A percentile compares a stretch with the other conserved stretches of the same genome.
phyloP scores from a whole-genome alignment of 2,113 vertebrate genomes.

The Saimiri boliviensis region DNA sequence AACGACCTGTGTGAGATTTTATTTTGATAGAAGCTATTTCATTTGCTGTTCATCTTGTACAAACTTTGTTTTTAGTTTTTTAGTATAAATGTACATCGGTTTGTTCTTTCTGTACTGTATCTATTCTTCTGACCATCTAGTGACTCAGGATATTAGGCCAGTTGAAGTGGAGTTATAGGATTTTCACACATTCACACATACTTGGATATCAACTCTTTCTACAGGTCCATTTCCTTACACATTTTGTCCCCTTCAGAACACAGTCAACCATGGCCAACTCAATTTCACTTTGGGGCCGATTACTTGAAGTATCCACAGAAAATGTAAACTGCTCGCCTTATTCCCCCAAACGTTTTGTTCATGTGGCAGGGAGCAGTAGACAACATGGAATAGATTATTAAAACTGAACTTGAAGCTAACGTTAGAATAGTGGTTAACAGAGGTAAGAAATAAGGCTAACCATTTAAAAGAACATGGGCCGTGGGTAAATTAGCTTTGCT shows the following conservation, averaged over 20 bases:
- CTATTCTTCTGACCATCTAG: slow-evolving; percentile 75
- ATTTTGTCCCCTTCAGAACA: slow-evolving; percentile 65
- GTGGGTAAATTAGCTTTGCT: slow-evolving; percentile 78
- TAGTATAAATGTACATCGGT: slow-evolving; percentile 79
- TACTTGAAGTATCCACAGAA: slow-evolving; percentile 73
- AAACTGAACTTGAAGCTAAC: slow-evolving; percentile 68
- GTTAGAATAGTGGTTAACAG: slow-evolving; percentile 74
- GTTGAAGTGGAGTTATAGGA: slow-evolving; percentile 68
- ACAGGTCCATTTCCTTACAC: slow-evolving; percentile 61
- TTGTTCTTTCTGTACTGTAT: slow-evolving; percentile 76
- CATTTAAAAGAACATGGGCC: slow-evolving; percentile 71
- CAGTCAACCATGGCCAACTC: slow-evolving; percentile 51
- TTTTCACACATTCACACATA: slow-evolving; percentile 66
- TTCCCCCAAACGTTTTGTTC: slow-evolving; percentile 51
- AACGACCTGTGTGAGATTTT: slow-evolving; percentile 71
- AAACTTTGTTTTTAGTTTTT: slow-evolving; percentile 74
- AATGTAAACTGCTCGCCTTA: slow-evolving; percentile 76
- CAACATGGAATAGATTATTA: slow-evolving; percentile 62
- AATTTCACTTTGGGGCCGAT: slow-evolving; percentile 72
- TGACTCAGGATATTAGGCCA: slow-evolving; percentile 78
- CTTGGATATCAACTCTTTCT: slow-evolving; percentile 65
- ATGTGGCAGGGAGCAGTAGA: slow-evolving; percentile 72
- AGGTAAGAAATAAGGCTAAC: slow-evolving; percentile 71
- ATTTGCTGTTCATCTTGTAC: slow-evolving; percentile 78
- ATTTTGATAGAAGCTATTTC: slow-evolving; percentile 71